Evolutionary conservation across 2,797 vertebrate genomes (phyloP).

Genomic region (Myotis myotis): DNA sequence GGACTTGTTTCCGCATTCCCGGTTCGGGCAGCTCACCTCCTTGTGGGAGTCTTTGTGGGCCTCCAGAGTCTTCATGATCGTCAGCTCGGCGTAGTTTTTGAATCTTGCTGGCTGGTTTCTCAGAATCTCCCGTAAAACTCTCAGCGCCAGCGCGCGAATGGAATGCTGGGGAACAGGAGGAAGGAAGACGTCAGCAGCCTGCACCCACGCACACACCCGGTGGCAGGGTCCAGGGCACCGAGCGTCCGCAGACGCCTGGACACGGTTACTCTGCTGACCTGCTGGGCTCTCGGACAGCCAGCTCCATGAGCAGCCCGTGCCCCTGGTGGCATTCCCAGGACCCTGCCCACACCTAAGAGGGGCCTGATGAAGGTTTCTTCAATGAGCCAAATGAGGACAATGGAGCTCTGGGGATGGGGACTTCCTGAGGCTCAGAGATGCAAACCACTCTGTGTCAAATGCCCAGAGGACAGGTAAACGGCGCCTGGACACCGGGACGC

Average conservation of each 20-base stretch:
- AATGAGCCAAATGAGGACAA: background rate
- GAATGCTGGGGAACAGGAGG: conserved; percentile 87
- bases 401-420: background rate
- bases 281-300: background rate
- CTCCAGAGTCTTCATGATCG: conserved; percentile 99
- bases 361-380: background rate
- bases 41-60: conserved; percentile 99
- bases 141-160: conserved; percentile 94
- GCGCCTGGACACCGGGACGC: background rate
- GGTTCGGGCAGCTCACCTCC: conserved; percentile 87
- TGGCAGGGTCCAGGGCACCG: no score
- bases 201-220: accelerated
- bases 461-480: background rate
- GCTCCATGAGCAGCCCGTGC: background rate
- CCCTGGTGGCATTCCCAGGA: background rate
- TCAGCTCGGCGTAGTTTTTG: conserved; percentile 98
- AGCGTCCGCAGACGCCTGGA: accelerated
- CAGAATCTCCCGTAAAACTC: conserved; percentile 96
- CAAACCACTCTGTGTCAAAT: background rate
- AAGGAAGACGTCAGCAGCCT: background rate
- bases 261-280: background rate
- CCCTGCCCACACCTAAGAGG: background rate
- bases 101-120: conserved; percentile 97
- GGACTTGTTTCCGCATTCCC: background rate
- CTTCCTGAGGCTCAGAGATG: background rate